Evolutionary conservation across 2,797 vertebrate genomes (phyloP).

Genomic region (Phataginus tetradactyla): DNA sequence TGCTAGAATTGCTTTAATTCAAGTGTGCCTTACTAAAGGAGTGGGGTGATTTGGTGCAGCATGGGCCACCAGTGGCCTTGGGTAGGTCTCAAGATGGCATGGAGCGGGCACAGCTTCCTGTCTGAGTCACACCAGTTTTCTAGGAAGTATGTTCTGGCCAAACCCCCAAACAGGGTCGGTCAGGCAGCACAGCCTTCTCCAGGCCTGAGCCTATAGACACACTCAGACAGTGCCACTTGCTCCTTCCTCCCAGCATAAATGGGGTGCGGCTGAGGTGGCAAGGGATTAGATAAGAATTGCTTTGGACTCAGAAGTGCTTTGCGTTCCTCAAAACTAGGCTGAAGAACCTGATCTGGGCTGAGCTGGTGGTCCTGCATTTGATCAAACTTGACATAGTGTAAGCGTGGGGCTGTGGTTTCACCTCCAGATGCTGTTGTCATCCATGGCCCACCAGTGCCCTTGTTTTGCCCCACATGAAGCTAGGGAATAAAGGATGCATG

Average conservation of each 20-base stretch:
- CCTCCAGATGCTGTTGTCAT: not conserved
- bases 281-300: not conserved
- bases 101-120: not conserved
- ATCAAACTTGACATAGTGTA: not conserved
- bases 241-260: not conserved
- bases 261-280: not conserved
- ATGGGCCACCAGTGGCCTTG: not conserved
- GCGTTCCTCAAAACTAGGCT: not conserved
- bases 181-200: not conserved
- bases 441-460: not conserved
- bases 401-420: not conserved
- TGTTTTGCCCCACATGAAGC: not conserved
- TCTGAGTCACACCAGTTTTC: not conserved
- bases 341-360: not conserved
- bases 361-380: not conserved
- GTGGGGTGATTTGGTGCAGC: not conserved
- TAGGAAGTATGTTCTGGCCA: not conserved
- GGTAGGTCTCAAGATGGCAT: not conserved
- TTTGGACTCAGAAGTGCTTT: not conserved
- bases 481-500: not conserved
- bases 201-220: fast-evolving
- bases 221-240: not conserved
- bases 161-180: not conserved
- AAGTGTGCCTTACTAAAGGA: not conserved
- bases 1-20: not conserved